A percentile compares a stretch with the other conserved stretches of the same genome.
These are phyloP conservation scores for Syndactyla subalaris DNA, from an alignment of 2,797 vertebrate genomes.

Conservation along the genomic window DNA sequence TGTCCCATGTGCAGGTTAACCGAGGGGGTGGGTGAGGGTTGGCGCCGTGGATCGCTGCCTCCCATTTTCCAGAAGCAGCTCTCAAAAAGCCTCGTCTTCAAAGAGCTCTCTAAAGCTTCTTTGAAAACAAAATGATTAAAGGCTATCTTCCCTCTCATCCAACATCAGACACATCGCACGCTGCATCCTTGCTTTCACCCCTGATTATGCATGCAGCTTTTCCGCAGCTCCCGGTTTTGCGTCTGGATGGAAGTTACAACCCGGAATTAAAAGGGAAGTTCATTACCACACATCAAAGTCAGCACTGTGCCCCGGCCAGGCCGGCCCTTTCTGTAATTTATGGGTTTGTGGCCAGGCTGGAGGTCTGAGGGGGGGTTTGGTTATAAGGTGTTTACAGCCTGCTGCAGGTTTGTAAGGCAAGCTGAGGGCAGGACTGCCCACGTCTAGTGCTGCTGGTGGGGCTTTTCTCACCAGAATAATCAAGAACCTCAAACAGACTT, in stretches of 20 bases:
- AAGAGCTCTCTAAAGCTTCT: constrained; percentile 65
- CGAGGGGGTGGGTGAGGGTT: neutral
- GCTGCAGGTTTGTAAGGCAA: accelerated
- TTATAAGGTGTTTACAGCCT: neutral
- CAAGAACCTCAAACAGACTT: neutral
- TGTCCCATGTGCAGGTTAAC: neutral
- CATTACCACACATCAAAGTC: constrained; percentile 26
- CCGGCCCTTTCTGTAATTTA: neutral
- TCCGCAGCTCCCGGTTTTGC: neutral
- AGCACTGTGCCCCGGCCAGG: accelerated
- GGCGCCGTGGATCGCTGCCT: neutral
- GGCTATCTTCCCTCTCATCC: constrained; percentile 69
- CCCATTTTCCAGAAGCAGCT: constrained; percentile 9
- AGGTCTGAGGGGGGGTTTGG: too few species aligned
- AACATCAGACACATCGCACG: constrained; percentile 62
- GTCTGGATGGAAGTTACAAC: constrained; percentile 2
- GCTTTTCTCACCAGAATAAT: neutral
- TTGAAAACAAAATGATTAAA: constrained; percentile 76
- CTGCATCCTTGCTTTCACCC: constrained; percentile 52
- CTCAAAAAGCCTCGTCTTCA: constrained; percentile 61
- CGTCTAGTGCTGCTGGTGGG: accelerated
- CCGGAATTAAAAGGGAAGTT: constrained; percentile 39
- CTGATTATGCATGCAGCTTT: constrained; percentile 64
- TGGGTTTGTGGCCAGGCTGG: neutral
- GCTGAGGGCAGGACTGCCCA: neutral